Evolutionary conservation across 2,797 vertebrate species (phyloP).

Genomic region (Allobates femoralis): DNA sequence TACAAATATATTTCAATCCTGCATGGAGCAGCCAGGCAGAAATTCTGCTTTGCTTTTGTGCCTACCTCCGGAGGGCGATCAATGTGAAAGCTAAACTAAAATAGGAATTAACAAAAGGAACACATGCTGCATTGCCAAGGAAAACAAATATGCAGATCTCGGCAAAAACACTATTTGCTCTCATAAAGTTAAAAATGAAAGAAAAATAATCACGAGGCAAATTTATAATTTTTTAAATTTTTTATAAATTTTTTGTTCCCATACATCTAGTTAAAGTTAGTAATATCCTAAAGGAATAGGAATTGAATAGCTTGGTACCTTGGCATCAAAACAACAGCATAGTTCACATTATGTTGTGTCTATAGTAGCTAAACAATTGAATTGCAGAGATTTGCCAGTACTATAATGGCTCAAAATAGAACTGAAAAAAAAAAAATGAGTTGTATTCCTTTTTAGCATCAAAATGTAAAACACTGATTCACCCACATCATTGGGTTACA

Average conservation of each 20-base stretch:
- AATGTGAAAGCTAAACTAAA: conserved; percentile 32
- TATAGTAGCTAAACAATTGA: neutral
- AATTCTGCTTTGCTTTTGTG: conserved; percentile 41
- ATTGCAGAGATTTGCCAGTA: neutral
- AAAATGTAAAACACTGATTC: no score
- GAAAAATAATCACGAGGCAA: neutral
- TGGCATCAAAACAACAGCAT: neutral
- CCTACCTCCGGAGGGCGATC: conserved; percentile 28
- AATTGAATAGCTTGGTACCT: neutral
- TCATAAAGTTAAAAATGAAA: neutral
- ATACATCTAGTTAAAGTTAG: neutral
- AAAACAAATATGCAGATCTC: conserved; percentile 38
- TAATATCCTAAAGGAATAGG: neutral
- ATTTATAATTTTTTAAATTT: neutral
- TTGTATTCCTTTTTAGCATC: no score
- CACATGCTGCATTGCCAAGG: conserved; percentile 8
- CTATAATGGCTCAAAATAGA: no score
- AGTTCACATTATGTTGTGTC: neutral
- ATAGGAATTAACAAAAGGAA: conserved; percentile 40
- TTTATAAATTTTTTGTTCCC: neutral
- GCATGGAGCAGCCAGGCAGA: conserved; percentile 27
- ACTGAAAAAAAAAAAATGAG: no score
- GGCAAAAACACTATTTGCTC: conserved; percentile 14
- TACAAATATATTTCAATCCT: conserved; percentile 16
- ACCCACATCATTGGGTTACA: no score